Evolutionary conservation across 2,113 vertebrate genomes (phyloP).

Genomic region (Vulpes vulpes): DNA sequence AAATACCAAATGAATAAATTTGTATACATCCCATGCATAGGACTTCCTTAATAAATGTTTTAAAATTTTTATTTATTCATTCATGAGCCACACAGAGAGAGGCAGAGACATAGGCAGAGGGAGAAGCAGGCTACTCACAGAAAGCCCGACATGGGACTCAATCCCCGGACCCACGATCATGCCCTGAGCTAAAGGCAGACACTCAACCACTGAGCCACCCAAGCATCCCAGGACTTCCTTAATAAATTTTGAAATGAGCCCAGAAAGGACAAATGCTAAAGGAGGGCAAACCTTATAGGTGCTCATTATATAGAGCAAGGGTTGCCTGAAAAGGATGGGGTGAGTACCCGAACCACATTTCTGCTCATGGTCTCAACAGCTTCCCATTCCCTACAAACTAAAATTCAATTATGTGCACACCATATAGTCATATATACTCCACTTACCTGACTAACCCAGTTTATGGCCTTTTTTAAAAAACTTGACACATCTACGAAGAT

Average conservation of each 20-base stretch:
- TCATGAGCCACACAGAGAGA: no score
- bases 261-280: background rate
- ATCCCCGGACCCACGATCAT: no score
- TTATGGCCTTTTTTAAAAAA: background rate
- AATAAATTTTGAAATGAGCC: background rate
- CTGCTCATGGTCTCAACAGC: background rate
- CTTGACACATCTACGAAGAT: background rate
- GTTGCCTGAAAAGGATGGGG: background rate
- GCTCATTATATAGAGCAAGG: background rate
- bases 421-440: background rate
- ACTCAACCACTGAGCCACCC: no score
- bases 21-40: background rate
- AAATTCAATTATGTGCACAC: background rate
- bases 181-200: no score
- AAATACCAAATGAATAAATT: background rate
- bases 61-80: no score
- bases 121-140: no score
- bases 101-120: no score
- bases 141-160: no score
- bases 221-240: background rate
- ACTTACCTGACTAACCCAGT: background rate
- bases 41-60: background rate
- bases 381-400: background rate
- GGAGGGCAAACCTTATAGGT: background rate
- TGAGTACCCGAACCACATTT: background rate